Evolutionary conservation across 2,888 invertebrate genomes (phyloP).

Genomic region (Thecocarcelia acutangulata): DNA sequence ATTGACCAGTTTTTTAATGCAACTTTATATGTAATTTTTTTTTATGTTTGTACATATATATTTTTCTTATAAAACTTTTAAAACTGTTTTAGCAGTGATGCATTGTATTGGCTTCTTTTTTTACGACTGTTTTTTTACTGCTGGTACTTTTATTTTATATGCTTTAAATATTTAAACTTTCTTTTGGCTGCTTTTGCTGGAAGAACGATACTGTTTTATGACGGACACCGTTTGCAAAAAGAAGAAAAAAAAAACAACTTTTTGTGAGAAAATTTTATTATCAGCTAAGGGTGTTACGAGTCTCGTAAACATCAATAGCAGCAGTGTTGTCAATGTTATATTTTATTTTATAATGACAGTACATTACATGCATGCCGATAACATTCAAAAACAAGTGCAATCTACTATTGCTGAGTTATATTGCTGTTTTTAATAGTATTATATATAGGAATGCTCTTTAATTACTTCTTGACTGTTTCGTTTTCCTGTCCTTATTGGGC

Average conservation of each 20-base stretch:
- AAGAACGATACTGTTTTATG: slow-evolving; percentile 6
- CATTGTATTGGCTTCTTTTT: slow-evolving; percentile 65
- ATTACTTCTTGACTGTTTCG: too few species aligned
- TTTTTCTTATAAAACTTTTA: slow-evolving; percentile 22
- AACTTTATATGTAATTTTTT: background rate
- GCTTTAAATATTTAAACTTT: slow-evolving; percentile 46
- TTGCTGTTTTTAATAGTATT: too few species aligned
- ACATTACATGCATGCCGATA: too few species aligned
- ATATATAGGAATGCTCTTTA: too few species aligned
- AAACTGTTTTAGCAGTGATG: slow-evolving; percentile 51
- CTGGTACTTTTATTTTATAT: slow-evolving; percentile 18
- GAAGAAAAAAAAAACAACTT: too few species aligned
- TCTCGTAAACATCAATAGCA: background rate
- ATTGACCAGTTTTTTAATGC: slow-evolving; percentile 42
- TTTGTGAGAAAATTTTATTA: too few species aligned
- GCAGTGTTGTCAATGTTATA: too few species aligned
- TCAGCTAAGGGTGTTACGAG: too few species aligned
- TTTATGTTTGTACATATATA: background rate
- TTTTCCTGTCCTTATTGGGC: too few species aligned
- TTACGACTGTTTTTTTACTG: slow-evolving; percentile 43
- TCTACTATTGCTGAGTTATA: too few species aligned
- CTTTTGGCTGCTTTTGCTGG: slow-evolving; percentile 33
- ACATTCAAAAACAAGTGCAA: too few species aligned
- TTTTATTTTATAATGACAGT: too few species aligned
- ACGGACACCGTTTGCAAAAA: background rate